phyloP scores from a whole-genome alignment of 2,797 vertebrate species.

The Heteromormyrus szaboi region DNA sequence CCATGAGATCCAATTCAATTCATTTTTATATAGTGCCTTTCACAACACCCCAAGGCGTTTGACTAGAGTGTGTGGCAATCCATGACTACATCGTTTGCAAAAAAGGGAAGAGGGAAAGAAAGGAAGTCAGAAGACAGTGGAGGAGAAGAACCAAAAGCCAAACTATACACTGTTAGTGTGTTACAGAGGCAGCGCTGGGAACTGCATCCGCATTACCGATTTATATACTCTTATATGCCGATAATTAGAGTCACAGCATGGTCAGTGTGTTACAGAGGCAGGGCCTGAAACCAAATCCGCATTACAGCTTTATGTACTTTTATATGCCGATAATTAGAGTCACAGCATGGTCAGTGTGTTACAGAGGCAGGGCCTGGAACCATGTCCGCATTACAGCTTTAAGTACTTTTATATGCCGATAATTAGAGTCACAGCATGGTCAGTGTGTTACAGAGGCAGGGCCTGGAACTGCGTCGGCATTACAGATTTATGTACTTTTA shows the following conservation, averaged over 20 bases:
- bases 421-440: no score
- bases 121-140: not conserved
- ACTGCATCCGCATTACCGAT: not conserved
- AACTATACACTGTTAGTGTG: not conserved
- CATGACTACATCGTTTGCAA: not conserved
- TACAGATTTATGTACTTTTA: no score
- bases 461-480: no score
- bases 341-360: not conserved
- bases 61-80: not conserved
- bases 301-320: not conserved
- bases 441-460: no score
- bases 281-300: no score
- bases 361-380: no score
- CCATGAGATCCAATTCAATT: not conserved
- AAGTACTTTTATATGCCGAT: no score
- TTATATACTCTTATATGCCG: not conserved
- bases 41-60: not conserved
- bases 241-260: not conserved
- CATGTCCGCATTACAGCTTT: no score
- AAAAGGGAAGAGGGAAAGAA: not conserved
- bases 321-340: not conserved
- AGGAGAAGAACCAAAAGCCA: not conserved
- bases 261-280: no score
- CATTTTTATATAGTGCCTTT: not conserved
- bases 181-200: not conserved